Percentiles rank a stretch among this genome's conserved stretches.
Conservation (phyloP, 2,113 vertebrate species). For the Carettochelys insculpta region DNA sequence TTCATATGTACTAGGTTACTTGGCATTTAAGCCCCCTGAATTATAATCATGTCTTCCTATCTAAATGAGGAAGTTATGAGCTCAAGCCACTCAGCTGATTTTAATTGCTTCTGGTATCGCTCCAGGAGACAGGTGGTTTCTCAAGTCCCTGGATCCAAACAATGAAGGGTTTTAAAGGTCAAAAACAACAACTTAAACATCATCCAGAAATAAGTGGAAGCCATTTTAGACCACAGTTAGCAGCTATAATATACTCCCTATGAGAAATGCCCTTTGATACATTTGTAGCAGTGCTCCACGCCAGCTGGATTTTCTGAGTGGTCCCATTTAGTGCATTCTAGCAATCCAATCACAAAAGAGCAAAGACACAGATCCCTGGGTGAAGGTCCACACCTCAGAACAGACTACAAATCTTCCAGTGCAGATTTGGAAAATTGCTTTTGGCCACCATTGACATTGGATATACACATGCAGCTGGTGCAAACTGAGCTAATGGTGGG, state of each 20-base stretch:
- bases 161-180: background rate
- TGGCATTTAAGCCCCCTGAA: background rate
- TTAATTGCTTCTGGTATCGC: background rate
- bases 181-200: background rate
- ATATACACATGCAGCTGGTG: background rate
- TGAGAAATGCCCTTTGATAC: background rate
- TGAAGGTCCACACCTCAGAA: background rate
- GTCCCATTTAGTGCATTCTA: background rate
- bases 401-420: background rate
- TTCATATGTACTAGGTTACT: background rate
- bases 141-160: background rate
- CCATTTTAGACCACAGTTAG: background rate
- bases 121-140: background rate
- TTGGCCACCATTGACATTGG: background rate
- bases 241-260: background rate
- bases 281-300: background rate
- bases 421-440: background rate
- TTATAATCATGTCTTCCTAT: background rate
- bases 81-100: background rate
- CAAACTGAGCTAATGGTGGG: background rate
- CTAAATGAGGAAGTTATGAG: background rate
- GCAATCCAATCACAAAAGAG: background rate
- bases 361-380: background rate
- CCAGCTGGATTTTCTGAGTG: background rate
- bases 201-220: background rate